Evolutionary conservation across 2,797 vertebrate species (phyloP), one percentile per base, ranked within the genome.

Genomic region (Chiloscyllium punctatum): DNA sequence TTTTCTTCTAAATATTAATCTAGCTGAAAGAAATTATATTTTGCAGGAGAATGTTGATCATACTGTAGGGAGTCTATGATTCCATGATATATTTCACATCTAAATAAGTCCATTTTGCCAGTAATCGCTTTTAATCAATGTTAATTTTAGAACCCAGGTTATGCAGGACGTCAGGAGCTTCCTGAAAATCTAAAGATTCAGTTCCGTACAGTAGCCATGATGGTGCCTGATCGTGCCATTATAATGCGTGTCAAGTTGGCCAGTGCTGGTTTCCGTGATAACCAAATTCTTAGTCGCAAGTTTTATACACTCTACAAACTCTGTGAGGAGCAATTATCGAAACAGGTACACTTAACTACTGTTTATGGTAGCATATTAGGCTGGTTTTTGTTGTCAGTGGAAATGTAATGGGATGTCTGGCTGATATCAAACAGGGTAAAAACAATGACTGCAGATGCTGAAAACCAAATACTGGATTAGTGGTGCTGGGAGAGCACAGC

Each of bases 211-310:
- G 98, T 98, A 23, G 98, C 98, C 96, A 98, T 98, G 98, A 98
- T 98, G 98, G 98, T 98, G 62, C 98, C 98, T 0, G 98, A 98
- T 96, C 97, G 98, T 51, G 98, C 98, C 96, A 98, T 98, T 96
- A 98, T 98, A 96, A 98, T 98, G 98, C 98, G 98, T 96, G 98
- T 98, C 72, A 98, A 98, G 96, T 97, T 98, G 96, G 98, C 98
- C 95, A 98, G 98, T 90, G 98, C 98, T 86, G 98, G 98, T 96
- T 98, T 98, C 96, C 97, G 98, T 95, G 98, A 98, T 96, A 98
- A 98, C 97, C 98, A 98, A 96, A 97, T 98, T 79, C 98, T 98
- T 11, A 98, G 98, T 96, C 97, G 97, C 94, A 98, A 98, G 97
- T 98, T 98, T 97, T 98, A 98, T 96, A 98, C 98, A 1, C 98